Conservation (phyloP, 2,113 vertebrate genomes). For the Rhinoptilus africanus region DNA sequence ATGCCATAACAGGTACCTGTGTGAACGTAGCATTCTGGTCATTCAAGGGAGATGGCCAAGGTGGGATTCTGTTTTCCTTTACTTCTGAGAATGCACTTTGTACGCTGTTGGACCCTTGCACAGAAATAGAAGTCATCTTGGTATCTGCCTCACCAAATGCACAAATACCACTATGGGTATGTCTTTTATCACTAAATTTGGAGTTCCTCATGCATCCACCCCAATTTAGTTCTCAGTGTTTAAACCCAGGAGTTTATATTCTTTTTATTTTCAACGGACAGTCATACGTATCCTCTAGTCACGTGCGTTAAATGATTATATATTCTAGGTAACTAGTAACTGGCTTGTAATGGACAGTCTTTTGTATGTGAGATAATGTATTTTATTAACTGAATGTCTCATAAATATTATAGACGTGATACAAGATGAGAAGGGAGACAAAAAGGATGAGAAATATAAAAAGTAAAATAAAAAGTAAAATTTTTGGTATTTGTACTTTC, state of each 20-base stretch:
- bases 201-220: background rate
- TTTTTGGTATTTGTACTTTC: background rate
- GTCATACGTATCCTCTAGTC: background rate
- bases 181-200: background rate
- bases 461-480: background rate
- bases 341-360: background rate
- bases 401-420: background rate
- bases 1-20: background rate
- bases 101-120: background rate
- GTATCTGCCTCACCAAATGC: background rate
- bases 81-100: background rate
- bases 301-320: background rate
- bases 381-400: background rate
- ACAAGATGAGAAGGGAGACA: background rate
- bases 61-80: background rate
- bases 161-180: background rate
- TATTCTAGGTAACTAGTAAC: background rate
- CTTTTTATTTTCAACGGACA: background rate
- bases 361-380: background rate
- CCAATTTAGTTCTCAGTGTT: background rate
- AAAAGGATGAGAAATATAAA: background rate
- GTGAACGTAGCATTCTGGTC: background rate
- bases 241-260: background rate
- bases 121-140: background rate
- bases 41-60: background rate